Evolutionary conservation across 2,797 vertebrate genomes (phyloP).

Genomic region (Rhinoraja longicauda): DNA sequence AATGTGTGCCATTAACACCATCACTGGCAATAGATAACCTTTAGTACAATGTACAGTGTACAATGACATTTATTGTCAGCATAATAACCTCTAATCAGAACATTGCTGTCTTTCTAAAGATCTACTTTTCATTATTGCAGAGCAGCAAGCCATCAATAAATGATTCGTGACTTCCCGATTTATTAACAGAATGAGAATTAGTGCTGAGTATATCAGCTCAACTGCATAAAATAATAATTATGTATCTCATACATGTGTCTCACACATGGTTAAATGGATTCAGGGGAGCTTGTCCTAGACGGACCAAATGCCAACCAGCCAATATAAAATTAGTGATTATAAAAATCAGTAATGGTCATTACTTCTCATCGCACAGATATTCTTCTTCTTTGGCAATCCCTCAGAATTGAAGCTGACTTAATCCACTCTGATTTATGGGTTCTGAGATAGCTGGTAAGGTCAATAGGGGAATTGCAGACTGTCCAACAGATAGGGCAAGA

Average conservation of each 20-base stretch:
- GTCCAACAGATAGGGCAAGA: too few relatives aligned
- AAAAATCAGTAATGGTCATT: not conserved
- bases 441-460: too few relatives aligned
- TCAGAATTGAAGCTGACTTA: too few relatives aligned
- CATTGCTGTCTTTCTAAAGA: not conserved
- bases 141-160: not conserved
- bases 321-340: not conserved
- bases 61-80: not conserved
- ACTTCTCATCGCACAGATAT: not conserved
- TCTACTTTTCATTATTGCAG: not conserved
- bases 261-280: not conserved
- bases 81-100: not conserved
- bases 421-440: too few relatives aligned
- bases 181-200: not conserved
- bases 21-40: not conserved
- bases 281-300: not conserved
- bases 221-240: not conserved
- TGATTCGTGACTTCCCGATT: not conserved
- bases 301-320: not conserved
- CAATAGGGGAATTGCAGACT: too few relatives aligned
- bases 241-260: not conserved
- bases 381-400: too few relatives aligned
- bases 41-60: not conserved
- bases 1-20: not conserved
- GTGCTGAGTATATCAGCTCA: not conserved